Evolutionary conservation across 53 echinoderm and acorn worm genomes (phyloP).

Genomic region (Antedon mediterranea): DNA sequence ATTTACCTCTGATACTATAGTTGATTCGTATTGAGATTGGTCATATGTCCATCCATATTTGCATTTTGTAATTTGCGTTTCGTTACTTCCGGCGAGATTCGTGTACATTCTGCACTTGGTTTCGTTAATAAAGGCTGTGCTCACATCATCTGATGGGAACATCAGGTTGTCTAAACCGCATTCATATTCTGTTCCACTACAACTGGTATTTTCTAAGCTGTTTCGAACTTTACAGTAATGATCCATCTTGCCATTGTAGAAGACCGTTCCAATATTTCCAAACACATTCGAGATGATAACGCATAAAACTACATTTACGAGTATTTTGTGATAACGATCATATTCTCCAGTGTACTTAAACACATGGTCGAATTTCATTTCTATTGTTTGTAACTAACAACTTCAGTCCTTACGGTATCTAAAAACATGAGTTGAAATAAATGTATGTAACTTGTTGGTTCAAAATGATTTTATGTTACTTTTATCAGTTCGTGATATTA

Average conservation of each 20-base stretch:
- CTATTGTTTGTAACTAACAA: too few relatives aligned
- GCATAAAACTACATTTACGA: not conserved
- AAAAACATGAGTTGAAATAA: too few relatives aligned
- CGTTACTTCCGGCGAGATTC: not conserved
- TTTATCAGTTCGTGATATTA: too few relatives aligned
- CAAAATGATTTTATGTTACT: too few relatives aligned
- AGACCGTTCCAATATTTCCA: not conserved
- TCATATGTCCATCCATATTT: not conserved
- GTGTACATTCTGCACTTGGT: not conserved
- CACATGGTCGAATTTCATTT: not conserved
- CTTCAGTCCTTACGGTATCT: too few relatives aligned
- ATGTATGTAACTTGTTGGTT: too few relatives aligned
- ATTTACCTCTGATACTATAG: not conserved
- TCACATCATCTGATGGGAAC: not conserved
- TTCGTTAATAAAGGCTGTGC: not conserved
- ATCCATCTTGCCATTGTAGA: not conserved
- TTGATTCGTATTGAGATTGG: not conserved
- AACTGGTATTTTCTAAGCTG: not conserved
- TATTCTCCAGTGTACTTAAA: not conserved
- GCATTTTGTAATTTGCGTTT: not conserved
- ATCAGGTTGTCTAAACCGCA: not conserved
- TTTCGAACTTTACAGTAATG: not conserved
- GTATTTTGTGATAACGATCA: not conserved
- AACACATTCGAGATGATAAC: not conserved
- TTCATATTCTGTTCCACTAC: not conserved